These are phyloP conservation scores for Tetragonula carbonaria DNA, from an alignment of 2,888 invertebrate species.

Conservation along the genomic window DNA sequence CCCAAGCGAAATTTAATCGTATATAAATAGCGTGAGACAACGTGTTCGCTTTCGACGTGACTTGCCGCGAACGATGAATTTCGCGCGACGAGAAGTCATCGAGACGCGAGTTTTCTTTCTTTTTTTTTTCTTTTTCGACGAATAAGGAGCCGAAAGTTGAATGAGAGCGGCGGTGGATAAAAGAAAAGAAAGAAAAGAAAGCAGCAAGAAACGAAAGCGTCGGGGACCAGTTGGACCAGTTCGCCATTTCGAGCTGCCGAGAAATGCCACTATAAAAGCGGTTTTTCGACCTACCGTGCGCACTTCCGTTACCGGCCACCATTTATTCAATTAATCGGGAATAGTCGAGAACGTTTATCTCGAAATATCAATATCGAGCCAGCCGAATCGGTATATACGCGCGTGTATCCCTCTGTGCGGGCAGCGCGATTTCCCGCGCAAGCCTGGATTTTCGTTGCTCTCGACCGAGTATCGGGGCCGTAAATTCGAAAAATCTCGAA, in stretches of 20 bases:
- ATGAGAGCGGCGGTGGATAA: conserved; percentile 51
- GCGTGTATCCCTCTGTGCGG: background rate
- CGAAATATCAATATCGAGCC: background rate
- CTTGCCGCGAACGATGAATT: background rate
- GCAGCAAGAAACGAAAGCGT: background rate
- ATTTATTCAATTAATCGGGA: conserved; percentile 30
- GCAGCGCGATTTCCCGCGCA: background rate
- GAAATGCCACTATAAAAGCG: conserved; percentile 31
- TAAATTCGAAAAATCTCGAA: conserved; percentile 34
- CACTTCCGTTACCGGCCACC: conserved; percentile 16
- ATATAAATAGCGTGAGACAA: background rate
- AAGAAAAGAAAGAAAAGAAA: conserved; percentile 9
- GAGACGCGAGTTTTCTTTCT: conserved; percentile 22
- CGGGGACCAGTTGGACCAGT: conserved; percentile 72
- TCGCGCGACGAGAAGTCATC: conserved; percentile 3
- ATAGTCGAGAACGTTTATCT: background rate
- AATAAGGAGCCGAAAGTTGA: conserved; percentile 43
- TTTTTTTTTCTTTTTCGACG: background rate
- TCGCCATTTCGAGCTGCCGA: conserved; percentile 73
- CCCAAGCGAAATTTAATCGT: conserved; percentile 24
- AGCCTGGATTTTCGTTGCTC: conserved; percentile 2
- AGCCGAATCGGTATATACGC: no score
- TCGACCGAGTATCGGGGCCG: conserved; percentile 1
- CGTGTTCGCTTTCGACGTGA: background rate
- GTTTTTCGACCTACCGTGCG: conserved; percentile 25